Base-by-base conservation (phyloP, 2,113 vertebrate species). In the Pimephales promelas region DNA sequence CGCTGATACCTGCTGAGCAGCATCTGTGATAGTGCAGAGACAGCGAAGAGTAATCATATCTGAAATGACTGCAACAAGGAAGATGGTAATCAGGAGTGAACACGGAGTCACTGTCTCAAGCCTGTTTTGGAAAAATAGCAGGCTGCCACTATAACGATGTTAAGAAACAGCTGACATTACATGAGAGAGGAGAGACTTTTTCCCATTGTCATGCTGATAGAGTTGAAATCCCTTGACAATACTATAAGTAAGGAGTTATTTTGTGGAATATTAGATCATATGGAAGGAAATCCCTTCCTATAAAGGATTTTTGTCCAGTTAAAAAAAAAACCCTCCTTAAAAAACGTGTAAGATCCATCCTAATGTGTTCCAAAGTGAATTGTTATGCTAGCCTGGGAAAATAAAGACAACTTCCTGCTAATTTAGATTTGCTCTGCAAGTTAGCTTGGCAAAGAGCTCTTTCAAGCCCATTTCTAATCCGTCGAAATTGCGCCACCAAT, bases 111-210 rank as follows among this genome's bases (percentile, higher is more conserved):
- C 61, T 84, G 77, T 87, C 76, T 82, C 71, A 54, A 43, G 62
- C 70, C 36, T 88, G 84, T 88, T 88, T 85, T 85, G 86, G 81
- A 88, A 83, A 70, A 86, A 54, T 83, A 59, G 79, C 81, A 81
- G 80, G 62, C 83, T 71, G 81, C 77, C 83, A 79, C 81, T 64
- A 78, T 88, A 87, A 88, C 77, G 47, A 83, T 45, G 81, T 87
- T 88, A 84, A 87, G 70, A 77, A 88, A 86, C 61, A 18, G 87
- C 85, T 86, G 83, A 88, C 83, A 11, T 74, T 66, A 61, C 62
- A 13, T 3, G 1, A 77, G 8, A 79, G 43, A 56, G 11, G 26
- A 56, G 16, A 62, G 24, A 76, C 28, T 79, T 83, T 71, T 79
- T 79, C 75, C 62, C 64, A 86, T 81, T 59, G 49, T 73, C 31